These are phyloP conservation scores for Octopus bimaculoides DNA, from an alignment of 1,140 invertebrate genomes.

Conservation along the genomic window DNA sequence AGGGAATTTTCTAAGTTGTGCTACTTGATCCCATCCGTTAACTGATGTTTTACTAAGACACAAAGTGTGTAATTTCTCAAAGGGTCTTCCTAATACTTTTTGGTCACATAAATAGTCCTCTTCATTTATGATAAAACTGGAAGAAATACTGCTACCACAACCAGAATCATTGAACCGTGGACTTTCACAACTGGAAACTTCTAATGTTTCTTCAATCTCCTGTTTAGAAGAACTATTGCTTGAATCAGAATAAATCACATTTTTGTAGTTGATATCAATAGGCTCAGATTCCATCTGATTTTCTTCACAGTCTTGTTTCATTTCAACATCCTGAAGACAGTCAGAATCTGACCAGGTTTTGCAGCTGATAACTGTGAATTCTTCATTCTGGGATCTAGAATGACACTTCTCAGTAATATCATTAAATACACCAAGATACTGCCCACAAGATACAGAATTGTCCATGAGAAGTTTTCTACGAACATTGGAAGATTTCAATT, in stretches of 20 bases:
- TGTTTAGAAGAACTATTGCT: not conserved
- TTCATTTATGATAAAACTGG: conserved; percentile 11
- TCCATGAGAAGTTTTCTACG: not conserved
- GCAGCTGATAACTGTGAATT: not conserved
- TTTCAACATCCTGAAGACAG: not conserved
- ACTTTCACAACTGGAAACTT: not conserved
- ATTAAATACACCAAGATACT: not conserved
- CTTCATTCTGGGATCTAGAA: not conserved
- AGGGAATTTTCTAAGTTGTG: conserved; percentile 34
- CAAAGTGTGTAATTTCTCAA: conserved; percentile 29
- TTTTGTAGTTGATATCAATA: not conserved
- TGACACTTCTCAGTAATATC: not conserved
- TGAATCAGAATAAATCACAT: not conserved
- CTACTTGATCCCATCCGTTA: conserved; percentile 30
- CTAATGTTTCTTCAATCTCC: not conserved
- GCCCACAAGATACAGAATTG: not conserved
- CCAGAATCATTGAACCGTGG: not conserved
- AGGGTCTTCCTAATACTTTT: conserved; percentile 23
- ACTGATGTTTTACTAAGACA: conserved; percentile 43
- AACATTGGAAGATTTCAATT: not conserved
- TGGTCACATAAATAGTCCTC: conserved; percentile 15
- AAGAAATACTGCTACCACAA: not conserved
- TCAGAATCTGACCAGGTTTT: not conserved
- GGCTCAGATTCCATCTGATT: not conserved
- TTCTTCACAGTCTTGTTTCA: not conserved